Percentiles rank a stretch among this genome's conserved stretches.
phyloP scores from a whole-genome alignment of 2,888 invertebrate genomes.

The Phlogophora meticulosa region DNA sequence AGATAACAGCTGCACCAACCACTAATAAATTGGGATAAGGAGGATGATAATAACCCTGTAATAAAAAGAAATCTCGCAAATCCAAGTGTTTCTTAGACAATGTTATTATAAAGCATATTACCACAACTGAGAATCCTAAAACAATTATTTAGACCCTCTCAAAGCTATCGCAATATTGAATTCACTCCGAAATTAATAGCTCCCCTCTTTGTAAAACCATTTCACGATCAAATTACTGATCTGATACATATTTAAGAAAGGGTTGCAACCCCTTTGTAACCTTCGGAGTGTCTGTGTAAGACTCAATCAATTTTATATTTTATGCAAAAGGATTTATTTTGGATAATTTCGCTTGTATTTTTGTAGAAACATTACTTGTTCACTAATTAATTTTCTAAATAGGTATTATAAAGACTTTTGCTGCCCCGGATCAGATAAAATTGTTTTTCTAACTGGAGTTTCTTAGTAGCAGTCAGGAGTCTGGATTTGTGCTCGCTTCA shows the following conservation, averaged over 20 bases:
- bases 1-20: too few species aligned
- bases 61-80: background rate
- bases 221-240: slow-evolving; percentile 38
- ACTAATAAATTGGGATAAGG: too few species aligned
- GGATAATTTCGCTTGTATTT: background rate
- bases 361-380: too few species aligned
- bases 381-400: too few species aligned
- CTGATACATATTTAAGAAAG: slow-evolving; percentile 38
- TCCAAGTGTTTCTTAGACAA: background rate
- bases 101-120: background rate
- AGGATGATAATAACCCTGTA: too few species aligned
- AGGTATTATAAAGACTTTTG: too few species aligned
- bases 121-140: background rate
- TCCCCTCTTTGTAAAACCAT: slow-evolving; percentile 25
- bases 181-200: slow-evolving; percentile 8
- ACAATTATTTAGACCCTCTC: background rate
- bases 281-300: background rate
- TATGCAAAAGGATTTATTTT: slow-evolving; percentile 8
- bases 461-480: too few species aligned
- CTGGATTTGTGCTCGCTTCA: too few species aligned
- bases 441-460: too few species aligned
- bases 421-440: too few species aligned
- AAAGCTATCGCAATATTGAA: background rate
- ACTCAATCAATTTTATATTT: slow-evolving; percentile 27
- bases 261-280: slow-evolving; percentile 20